Percentiles rank a stretch among this genome's conserved stretches.
phyloP scores from a whole-genome alignment of 2,888 invertebrate genomes.

The Callyntrura sp. region DNA sequence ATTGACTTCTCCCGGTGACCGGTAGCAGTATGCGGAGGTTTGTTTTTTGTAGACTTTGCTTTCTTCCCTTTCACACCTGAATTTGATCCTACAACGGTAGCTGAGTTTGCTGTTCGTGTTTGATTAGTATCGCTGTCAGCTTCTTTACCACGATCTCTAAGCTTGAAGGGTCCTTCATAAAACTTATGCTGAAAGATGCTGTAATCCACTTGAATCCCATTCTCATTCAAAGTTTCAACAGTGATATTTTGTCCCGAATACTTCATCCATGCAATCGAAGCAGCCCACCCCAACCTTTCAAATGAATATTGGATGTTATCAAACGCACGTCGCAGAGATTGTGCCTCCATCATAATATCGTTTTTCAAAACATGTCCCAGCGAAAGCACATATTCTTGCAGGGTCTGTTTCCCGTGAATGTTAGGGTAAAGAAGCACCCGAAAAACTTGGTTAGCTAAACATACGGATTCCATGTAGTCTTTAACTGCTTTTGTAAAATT shows the following conservation, averaged over 20 bases:
- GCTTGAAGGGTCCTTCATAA: constrained; percentile 65
- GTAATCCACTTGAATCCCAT: constrained; percentile 66
- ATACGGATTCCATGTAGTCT: constrained; percentile 64
- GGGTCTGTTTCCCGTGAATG: constrained; percentile 65
- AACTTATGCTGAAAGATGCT: constrained; percentile 68
- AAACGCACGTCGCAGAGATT: constrained; percentile 77
- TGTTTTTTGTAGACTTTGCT: no score
- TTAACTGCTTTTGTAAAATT: constrained; percentile 64
- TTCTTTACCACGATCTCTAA: constrained; percentile 5
- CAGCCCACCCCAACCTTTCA: constrained; percentile 81
- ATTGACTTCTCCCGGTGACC: not conserved
- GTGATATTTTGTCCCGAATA: constrained; percentile 70
- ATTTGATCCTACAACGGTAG: no score
- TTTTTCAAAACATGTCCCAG: constrained; percentile 80
- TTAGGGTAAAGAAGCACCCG: constrained; percentile 79
- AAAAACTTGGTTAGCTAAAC: constrained; percentile 77
- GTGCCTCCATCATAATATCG: constrained; percentile 80
- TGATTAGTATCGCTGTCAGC: not conserved
- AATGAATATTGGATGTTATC: constrained; percentile 80
- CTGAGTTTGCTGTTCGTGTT: no score
- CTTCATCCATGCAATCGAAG: constrained; percentile 77
- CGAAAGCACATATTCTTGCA: constrained; percentile 74
- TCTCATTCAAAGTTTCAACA: constrained; percentile 72
- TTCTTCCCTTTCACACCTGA: no score
- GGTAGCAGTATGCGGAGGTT: not conserved